phyloP scores from a whole-genome alignment of 1,140 invertebrate species.

The Aphaenogaster floridana region DNA sequence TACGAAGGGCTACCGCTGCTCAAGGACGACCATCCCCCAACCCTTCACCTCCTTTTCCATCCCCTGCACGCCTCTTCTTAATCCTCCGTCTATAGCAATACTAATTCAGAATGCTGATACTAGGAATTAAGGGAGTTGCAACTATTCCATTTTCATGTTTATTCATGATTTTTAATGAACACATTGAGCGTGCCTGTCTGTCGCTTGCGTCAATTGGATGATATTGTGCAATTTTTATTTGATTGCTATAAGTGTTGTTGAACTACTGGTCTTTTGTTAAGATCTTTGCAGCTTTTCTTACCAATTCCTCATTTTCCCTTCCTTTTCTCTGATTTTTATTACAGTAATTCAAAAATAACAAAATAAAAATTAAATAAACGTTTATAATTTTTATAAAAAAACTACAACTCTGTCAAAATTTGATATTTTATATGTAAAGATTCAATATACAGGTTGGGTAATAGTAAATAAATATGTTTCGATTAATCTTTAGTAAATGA shows the following conservation, averaged over 20 bases:
- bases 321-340: background rate
- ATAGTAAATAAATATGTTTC: background rate
- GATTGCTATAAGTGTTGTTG: background rate
- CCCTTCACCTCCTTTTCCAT: slow-evolving; percentile 9
- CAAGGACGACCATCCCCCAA: slow-evolving; percentile 70
- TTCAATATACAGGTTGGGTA: background rate
- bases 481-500: background rate
- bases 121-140: background rate
- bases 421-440: background rate
- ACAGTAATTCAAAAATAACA: background rate
- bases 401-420: background rate
- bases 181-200: background rate
- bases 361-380: background rate
- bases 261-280: background rate
- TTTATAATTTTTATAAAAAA: background rate
- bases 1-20: slow-evolving; percentile 56
- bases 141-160: background rate
- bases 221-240: slow-evolving; percentile 1
- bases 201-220: background rate
- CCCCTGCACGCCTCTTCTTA: background rate
- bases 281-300: background rate
- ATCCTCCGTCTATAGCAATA: background rate
- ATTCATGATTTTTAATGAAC: slow-evolving; percentile 23
- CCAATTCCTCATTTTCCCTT: background rate
- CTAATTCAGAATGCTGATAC: slow-evolving; percentile 29